Evolutionary conservation across 2,888 invertebrate genomes (phyloP).

Genomic region (Geophilus truncorum): DNA sequence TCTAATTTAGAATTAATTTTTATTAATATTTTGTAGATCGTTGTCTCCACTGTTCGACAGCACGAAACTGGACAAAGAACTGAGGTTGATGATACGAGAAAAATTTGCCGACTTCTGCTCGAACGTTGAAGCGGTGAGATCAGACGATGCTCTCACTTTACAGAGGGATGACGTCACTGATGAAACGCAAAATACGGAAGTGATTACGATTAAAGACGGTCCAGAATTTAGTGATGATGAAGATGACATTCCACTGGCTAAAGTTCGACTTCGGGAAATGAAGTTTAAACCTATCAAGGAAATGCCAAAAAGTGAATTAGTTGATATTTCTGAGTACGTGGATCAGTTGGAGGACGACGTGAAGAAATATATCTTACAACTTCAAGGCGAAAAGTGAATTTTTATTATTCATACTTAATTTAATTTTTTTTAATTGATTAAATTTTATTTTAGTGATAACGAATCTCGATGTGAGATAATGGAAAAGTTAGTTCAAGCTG

Average conservation of each 20-base stretch:
- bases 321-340: constrained; percentile 49
- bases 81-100: constrained; percentile 76
- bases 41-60: constrained; percentile 81
- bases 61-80: constrained; percentile 75
- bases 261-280: constrained; percentile 61
- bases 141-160: background rate
- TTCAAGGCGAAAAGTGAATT: constrained; percentile 57
- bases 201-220: constrained; percentile 54
- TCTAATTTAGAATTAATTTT: background rate
- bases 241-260: constrained; percentile 60
- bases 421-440: constrained; percentile 8
- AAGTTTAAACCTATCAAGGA: constrained; percentile 46
- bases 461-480: constrained; percentile 59
- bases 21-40: constrained; percentile 51
- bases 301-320: constrained; percentile 42
- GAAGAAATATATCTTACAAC: constrained; percentile 55
- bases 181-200: background rate
- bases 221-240: constrained; percentile 82
- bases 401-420: background rate
- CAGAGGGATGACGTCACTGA: background rate
- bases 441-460: constrained; percentile 45
- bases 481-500: constrained; percentile 60
- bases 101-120: constrained; percentile 87
- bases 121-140: constrained; percentile 48
- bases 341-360: constrained; percentile 56